Evolutionary conservation across 2,113 vertebrate genomes (phyloP).

Genomic region (Odocoileus virginianus): DNA sequence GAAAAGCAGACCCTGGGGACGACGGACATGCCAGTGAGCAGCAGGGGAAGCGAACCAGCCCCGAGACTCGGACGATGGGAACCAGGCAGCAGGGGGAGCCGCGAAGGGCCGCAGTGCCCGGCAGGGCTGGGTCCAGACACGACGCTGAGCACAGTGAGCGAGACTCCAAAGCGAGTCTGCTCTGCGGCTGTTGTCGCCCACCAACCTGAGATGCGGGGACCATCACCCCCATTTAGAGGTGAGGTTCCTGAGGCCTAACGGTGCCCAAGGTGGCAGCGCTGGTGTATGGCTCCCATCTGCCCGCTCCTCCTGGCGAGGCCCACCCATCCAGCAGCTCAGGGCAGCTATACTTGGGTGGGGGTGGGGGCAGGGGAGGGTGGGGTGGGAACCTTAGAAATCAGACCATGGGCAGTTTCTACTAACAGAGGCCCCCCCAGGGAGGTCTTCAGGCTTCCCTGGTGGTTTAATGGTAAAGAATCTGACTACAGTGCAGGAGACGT

Average conservation of each 20-base stretch:
- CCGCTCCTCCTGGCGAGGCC: neutral
- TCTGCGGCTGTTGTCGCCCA: fast-evolving
- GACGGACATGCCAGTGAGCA: fast-evolving
- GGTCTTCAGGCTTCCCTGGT: neutral
- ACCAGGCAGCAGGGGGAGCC: neutral
- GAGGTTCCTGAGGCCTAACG: neutral
- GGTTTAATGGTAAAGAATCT: neutral
- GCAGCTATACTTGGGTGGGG: neutral
- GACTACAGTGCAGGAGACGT: neutral
- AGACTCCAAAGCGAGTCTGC: fast-evolving
- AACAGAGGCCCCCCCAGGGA: neutral
- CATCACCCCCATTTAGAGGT: neutral
- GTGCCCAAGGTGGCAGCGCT: neutral
- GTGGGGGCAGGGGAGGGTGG: neutral
- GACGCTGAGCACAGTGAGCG: fast-evolving
- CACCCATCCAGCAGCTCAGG: neutral
- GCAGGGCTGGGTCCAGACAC: fast-evolving
- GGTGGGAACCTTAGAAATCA: neutral
- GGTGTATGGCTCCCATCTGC: neutral
- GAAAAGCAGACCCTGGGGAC: neutral
- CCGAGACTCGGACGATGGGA: fast-evolving
- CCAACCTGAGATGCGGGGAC: neutral
- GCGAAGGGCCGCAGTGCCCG: fast-evolving
- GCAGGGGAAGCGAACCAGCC: fast-evolving
- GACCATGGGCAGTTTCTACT: neutral